These are phyloP conservation scores for Linepithema humile DNA, from an alignment of 1,140 invertebrate genomes.

Conservation along the genomic window DNA sequence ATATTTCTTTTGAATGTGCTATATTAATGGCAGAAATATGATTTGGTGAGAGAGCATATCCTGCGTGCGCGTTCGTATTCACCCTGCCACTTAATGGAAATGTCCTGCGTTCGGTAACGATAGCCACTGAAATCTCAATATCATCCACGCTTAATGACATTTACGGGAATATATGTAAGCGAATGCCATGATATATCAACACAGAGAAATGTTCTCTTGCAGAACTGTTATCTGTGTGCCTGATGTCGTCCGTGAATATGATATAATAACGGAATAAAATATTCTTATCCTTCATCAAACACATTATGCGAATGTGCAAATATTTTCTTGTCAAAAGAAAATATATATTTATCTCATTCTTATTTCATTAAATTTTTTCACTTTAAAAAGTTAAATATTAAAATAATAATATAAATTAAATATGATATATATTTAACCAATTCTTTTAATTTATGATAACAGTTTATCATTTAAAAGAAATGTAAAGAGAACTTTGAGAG, in stretches of 20 bases:
- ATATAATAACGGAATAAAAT: not conserved
- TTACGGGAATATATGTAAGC: constrained; percentile 10
- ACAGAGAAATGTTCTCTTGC: constrained; percentile 35
- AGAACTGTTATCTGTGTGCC: constrained; percentile 22
- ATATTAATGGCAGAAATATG: constrained; percentile 46
- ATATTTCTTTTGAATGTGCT: not conserved
- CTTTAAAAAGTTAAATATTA: too few relatives aligned
- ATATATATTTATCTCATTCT: too few relatives aligned
- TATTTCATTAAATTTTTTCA: too few relatives aligned
- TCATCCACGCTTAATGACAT: constrained; percentile 62
- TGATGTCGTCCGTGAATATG: constrained; percentile 6
- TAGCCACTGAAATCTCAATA: constrained; percentile 38
- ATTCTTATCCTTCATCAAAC: not conserved
- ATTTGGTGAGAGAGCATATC: constrained; percentile 21
- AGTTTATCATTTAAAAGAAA: not conserved
- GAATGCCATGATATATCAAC: constrained; percentile 62
- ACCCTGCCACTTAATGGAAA: constrained; percentile 55
- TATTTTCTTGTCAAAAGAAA: not conserved
- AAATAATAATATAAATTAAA: not conserved
- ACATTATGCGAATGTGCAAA: not conserved
- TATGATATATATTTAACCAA: not conserved
- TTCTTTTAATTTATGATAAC: not conserved
- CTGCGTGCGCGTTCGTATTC: constrained; percentile 12
- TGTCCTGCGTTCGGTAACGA: not conserved
- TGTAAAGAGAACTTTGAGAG: not conserved